These are phyloP conservation scores for Grallaria varia DNA, from an alignment of 2,113 vertebrate species.

Conservation along the genomic window DNA sequence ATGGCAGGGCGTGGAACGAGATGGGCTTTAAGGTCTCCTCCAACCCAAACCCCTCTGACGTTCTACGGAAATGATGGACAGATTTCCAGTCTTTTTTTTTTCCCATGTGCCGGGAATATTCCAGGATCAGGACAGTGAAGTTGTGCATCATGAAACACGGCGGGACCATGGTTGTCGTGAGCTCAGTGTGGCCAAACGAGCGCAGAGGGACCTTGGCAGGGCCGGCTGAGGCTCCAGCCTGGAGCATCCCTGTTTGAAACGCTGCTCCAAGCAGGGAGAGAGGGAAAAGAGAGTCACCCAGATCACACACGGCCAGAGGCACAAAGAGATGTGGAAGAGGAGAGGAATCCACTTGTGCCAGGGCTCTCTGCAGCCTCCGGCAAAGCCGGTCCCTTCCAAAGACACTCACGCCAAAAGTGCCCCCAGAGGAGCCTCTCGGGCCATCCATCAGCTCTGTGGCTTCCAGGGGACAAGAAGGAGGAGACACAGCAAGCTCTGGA, in stretches of 20 bases:
- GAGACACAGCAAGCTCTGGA: fast-evolving
- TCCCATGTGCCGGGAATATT: background rate
- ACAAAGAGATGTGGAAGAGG: fast-evolving
- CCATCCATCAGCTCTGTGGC: fast-evolving
- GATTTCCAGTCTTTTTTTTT: background rate
- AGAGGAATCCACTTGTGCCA: background rate
- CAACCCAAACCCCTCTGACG: background rate
- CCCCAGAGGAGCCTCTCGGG: background rate
- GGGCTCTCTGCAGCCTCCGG: background rate
- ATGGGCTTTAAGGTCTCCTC: background rate
- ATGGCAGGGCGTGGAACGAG: background rate
- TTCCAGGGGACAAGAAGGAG: background rate
- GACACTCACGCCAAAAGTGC: background rate
- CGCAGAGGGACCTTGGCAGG: background rate
- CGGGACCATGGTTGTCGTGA: background rate
- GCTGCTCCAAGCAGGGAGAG: background rate
- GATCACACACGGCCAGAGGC: fast-evolving
- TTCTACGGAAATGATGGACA: background rate
- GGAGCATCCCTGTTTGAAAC: background rate
- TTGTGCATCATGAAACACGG: background rate
- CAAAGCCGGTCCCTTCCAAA: background rate
- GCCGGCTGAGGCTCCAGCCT: fast-evolving
- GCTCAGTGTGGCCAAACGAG: fast-evolving
- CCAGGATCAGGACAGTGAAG: background rate
- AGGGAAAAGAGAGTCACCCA: background rate